Conservation (phyloP, 1,140 invertebrate genomes). For the Aphelenchoides avenae region DNA sequence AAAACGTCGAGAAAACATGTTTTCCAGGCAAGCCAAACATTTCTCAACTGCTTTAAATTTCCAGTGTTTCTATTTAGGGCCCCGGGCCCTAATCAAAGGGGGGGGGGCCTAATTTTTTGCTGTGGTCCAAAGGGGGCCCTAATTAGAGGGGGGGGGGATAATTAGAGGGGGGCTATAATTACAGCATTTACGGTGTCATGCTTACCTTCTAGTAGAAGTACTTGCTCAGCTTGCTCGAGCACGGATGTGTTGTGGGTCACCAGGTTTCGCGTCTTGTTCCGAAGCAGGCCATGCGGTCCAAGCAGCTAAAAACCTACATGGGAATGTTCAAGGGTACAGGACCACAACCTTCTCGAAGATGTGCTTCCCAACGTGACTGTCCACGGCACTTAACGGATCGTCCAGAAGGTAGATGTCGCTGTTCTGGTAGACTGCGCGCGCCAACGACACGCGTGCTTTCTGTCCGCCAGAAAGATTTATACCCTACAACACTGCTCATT, state of each 20-base stretch:
- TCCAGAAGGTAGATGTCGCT: slow-evolving; percentile 72
- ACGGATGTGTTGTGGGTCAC: slow-evolving; percentile 51
- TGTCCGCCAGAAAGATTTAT: slow-evolving; percentile 73
- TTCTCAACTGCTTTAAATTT: no score
- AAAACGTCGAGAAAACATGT: no score
- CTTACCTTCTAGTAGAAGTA: slow-evolving; percentile 47
- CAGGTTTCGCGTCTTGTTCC: slow-evolving; percentile 54
- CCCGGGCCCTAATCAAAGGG: no score
- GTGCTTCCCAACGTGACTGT: slow-evolving; percentile 70
- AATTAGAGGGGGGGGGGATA: no score
- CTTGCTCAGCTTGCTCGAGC: slow-evolving; percentile 44
- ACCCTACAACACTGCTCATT: slow-evolving; percentile 60
- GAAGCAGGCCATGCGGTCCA: slow-evolving; percentile 52
- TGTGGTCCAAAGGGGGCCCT: no score
- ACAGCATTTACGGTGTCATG: no score
- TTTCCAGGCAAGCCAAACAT: no score
- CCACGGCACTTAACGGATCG: slow-evolving; percentile 69
- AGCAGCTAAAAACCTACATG: slow-evolving; percentile 46
- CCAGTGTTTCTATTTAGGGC: no score
- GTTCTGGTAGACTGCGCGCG: slow-evolving; percentile 64
- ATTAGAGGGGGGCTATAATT: no score
- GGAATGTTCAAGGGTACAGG: no score
- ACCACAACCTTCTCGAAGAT: slow-evolving; percentile 71
- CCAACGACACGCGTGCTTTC: slow-evolving; percentile 73
- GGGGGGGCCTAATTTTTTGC: no score